These are phyloP conservation scores for Pseudobourletiella spinata DNA, from an alignment of 1,140 invertebrate genomes.

Conservation along the genomic window DNA sequence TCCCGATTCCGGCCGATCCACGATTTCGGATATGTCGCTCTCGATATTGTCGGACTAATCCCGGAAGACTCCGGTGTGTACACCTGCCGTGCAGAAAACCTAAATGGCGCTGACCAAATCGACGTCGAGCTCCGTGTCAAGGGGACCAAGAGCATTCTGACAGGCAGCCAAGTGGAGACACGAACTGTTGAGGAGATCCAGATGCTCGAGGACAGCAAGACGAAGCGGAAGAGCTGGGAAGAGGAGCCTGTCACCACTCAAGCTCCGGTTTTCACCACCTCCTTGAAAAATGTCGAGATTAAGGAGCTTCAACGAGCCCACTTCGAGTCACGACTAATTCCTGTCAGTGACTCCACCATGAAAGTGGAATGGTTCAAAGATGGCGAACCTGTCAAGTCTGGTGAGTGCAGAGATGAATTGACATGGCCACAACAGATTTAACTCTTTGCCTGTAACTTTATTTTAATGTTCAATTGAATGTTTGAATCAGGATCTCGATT, in stretches of 20 bases:
- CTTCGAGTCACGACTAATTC: conserved; percentile 57
- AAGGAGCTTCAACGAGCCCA: conserved; percentile 67
- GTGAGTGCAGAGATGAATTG: conserved; percentile 39
- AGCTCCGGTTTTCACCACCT: conserved; percentile 81
- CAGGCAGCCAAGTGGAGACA: conserved; percentile 70
- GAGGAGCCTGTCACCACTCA: conserved; percentile 76
- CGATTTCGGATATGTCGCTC: conserved; percentile 88
- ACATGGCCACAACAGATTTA: conserved; percentile 46
- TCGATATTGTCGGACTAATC: conserved; percentile 83
- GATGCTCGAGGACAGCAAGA: conserved; percentile 68
- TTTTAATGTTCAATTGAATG: too few species aligned
- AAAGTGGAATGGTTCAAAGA: conserved; percentile 87
- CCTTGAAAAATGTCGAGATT: conserved; percentile 79
- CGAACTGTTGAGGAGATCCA: conserved; percentile 72
- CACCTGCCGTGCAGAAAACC: conserved; percentile 82
- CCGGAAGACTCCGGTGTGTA: conserved; percentile 68
- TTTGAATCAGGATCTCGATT: conserved; percentile 52
- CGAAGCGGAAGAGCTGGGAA: conserved; percentile 59
- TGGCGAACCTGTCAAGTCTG: conserved; percentile 76
- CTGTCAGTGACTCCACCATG: conserved; percentile 91
- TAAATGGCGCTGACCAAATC: conserved; percentile 77
- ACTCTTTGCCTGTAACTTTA: not conserved
- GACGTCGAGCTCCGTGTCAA: conserved; percentile 53
- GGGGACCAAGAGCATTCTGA: conserved; percentile 55
- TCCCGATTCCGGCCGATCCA: conserved; percentile 81